phyloP scores from a whole-genome alignment of 1,140 invertebrate species.

The Vanessa tameamea region DNA sequence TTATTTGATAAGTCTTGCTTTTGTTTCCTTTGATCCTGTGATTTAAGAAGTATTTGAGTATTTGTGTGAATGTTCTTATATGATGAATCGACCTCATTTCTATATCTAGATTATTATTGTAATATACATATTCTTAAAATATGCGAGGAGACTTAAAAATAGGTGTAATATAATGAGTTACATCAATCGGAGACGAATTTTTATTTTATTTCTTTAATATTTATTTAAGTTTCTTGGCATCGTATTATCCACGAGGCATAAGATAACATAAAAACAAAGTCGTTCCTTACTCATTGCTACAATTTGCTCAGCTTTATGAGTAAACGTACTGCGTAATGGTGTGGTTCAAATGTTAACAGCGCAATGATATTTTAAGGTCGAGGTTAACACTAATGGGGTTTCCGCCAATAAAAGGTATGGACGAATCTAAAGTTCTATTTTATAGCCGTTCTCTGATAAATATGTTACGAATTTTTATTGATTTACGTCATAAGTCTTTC shows the following conservation, averaged over 20 bases:
- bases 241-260: neutral
- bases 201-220: neutral
- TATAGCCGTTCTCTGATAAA: conserved; percentile 12
- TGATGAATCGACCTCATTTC: too few relatives aligned
- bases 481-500: conserved; percentile 1
- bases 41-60: too few relatives aligned
- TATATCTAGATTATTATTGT: too few relatives aligned
- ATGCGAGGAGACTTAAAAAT: too few relatives aligned
- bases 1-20: too few relatives aligned
- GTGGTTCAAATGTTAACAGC: conserved; percentile 44
- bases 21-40: too few relatives aligned
- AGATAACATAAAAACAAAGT: conserved; percentile 11
- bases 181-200: neutral
- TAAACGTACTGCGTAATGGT: conserved; percentile 20
- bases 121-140: too few relatives aligned
- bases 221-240: conserved; percentile 4
- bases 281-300: conserved; percentile 21
- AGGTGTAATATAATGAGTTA: neutral
- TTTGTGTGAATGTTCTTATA: too few relatives aligned
- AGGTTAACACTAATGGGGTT: conserved; percentile 36
- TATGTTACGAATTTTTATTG: conserved; percentile 17
- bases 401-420: conserved; percentile 16
- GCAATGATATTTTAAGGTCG: conserved; percentile 44
- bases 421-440: conserved; percentile 23
- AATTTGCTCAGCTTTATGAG: conserved; percentile 38